These are phyloP conservation scores for Mythimna vitellina DNA, from an alignment of 2,888 invertebrate genomes.

Conservation along the genomic window DNA sequence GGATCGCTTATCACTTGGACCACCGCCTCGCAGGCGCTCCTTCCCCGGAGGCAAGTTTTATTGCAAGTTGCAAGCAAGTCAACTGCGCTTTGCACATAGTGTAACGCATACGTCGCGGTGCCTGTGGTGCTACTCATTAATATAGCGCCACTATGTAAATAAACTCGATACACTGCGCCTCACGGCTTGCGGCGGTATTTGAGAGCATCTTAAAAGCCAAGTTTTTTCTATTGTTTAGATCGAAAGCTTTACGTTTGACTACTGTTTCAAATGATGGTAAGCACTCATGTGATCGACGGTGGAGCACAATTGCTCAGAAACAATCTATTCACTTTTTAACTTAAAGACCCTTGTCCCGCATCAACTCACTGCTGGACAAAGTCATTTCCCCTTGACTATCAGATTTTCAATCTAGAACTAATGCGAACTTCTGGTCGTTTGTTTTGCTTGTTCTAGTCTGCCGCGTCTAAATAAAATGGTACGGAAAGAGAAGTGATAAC, in stretches of 20 bases:
- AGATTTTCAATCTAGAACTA: neutral
- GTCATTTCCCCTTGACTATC: neutral
- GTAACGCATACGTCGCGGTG: constrained; percentile 71
- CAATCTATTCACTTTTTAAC: neutral
- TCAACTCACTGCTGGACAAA: neutral
- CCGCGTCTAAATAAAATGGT: too few relatives aligned
- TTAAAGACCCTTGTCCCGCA: neutral
- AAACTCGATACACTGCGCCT: constrained; percentile 32
- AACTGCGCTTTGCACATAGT: constrained; percentile 76
- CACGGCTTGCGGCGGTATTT: neutral
- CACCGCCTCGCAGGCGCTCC: constrained; percentile 53
- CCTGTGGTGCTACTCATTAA: constrained; percentile 62
- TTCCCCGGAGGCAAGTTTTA: constrained; percentile 81
- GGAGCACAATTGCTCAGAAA: neutral
- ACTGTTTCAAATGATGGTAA: neutral
- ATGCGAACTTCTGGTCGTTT: neutral
- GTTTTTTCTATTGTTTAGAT: too few relatives aligned
- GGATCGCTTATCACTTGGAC: constrained; percentile 54
- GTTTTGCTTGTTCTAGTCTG: neutral
- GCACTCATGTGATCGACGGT: neutral
- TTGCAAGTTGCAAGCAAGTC: constrained; percentile 82
- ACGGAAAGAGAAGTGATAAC: too few relatives aligned
- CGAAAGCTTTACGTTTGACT: neutral
- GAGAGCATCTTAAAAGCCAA: neutral
- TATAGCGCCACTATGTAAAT: constrained; percentile 51